Evolutionary conservation across 2,113 vertebrate genomes (phyloP).

Genomic region (Zosterops borbonicus): DNA sequence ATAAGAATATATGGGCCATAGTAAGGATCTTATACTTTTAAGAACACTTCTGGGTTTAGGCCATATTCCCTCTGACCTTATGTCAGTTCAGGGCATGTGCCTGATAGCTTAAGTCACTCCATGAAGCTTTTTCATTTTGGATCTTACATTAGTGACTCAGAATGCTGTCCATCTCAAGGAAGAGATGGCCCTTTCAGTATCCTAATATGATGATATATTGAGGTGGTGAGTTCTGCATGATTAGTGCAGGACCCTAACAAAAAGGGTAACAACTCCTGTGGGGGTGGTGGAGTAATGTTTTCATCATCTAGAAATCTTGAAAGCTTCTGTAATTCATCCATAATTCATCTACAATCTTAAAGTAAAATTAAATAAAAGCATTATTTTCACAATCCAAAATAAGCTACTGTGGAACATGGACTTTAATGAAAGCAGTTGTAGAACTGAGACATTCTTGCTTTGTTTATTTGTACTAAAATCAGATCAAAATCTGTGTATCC

Average conservation of each 20-base stretch:
- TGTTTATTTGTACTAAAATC: background rate
- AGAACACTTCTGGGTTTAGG: background rate
- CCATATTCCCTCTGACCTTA: background rate
- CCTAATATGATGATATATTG: background rate
- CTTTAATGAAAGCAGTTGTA: background rate
- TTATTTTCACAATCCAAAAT: background rate
- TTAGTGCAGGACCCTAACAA: background rate
- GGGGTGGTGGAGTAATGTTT: background rate
- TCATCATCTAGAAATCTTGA: background rate
- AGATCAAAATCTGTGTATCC: background rate
- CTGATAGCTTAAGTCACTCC: background rate
- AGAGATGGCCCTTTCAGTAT: background rate
- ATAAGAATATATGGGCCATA: background rate
- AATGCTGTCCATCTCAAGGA: background rate
- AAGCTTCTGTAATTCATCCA: background rate
- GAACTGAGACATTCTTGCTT: background rate
- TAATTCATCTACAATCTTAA: background rate
- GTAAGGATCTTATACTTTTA: background rate
- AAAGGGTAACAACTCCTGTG: background rate
- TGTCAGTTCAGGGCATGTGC: background rate
- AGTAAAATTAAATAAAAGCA: background rate
- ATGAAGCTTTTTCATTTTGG: background rate
- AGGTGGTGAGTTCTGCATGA: background rate
- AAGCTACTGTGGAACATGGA: background rate
- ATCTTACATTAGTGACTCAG: background rate